Evolutionary conservation across 2,888 invertebrate genomes (phyloP), one percentile per base, ranked within the genome.

Genomic region (Chirona hameri): DNA sequence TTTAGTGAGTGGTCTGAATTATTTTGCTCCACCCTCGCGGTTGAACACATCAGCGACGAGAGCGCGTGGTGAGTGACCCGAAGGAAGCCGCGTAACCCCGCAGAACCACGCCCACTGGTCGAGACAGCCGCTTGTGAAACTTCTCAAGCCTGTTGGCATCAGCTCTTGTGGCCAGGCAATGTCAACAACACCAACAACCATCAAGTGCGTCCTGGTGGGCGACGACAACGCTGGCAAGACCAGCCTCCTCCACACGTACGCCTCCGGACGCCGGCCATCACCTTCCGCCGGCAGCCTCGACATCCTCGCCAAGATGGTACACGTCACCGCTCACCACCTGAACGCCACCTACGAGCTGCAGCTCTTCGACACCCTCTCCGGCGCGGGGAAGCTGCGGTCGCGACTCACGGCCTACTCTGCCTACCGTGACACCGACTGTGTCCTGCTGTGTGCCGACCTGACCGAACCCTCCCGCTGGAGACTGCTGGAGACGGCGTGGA

Each of bases 331-430:
- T 21, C 76, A 76, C 39, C 39, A 76, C 76, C 39, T 27, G 76
- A 76, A 39, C 76, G 12, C 9, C 24, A 15, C 76, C 18, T 76
- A 39, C 39, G 27, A 76, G 39, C 76, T 76, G 76, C 76, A 76
- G 76, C 76, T 76, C 39, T 39, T 76, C 21, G 76, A 76, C 76
- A 76, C 76, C 21, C 5, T 7, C 39, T 29, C 31, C 21, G 31
- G 76, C 76, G 21, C 39, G 21, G 9, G 31, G 1, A 31, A 76
- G 76, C 76, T 76, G 76, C 76, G 76, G 39, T 76, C 76, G 4
- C 76, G 76, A 21, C 76, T 76, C 21, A 76, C 76, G 15, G 76
- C 76, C 39, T 76, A 76, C 76, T n/a, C 76, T 0, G 76, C 76
- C 39, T 76, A 76, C 76, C 31, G 76, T 18, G 76, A 31, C 39